These are phyloP conservation scores for Apamea epomidion DNA, from an alignment of 2,888 invertebrate genomes.

Conservation along the genomic window DNA sequence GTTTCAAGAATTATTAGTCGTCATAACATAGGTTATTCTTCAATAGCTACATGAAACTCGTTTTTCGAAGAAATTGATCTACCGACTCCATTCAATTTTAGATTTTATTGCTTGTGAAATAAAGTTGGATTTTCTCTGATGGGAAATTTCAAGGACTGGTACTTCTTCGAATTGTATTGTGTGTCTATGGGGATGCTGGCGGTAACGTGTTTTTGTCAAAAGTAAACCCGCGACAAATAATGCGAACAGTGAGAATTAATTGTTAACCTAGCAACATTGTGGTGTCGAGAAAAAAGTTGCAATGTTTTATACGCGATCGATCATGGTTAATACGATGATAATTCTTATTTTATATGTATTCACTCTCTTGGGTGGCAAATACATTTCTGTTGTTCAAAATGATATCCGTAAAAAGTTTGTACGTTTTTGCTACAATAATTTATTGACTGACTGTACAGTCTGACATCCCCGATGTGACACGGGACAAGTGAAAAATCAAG, in stretches of 20 bases:
- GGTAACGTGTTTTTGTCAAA: slow-evolving; percentile 61
- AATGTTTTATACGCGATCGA: slow-evolving; percentile 22
- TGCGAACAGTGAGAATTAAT: slow-evolving; percentile 32
- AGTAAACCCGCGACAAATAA: slow-evolving; percentile 40
- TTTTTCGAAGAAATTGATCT: slow-evolving; percentile 58
- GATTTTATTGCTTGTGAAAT: slow-evolving; percentile 30
- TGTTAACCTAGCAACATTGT: slow-evolving; percentile 39
- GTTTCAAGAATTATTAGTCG: slow-evolving; percentile 76
- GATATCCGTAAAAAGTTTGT: slow-evolving; percentile 24
- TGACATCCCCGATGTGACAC: slow-evolving; percentile 7
- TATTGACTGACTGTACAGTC: slow-evolving; percentile 11
- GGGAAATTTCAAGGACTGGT: slow-evolving; percentile 54
- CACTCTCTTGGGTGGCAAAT: slow-evolving; percentile 52
- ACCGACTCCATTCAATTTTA: slow-evolving; percentile 43
- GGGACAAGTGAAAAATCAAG: slow-evolving; percentile 8
- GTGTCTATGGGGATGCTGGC: slow-evolving; percentile 69
- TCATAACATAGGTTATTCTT: slow-evolving; percentile 72
- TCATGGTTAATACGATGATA: slow-evolving; percentile 31
- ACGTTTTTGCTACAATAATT: slow-evolving; percentile 36
- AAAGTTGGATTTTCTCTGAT: slow-evolving; percentile 44
- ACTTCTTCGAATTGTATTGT: slow-evolving; percentile 71
- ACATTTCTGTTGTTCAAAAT: slow-evolving; percentile 29
- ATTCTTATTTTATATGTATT: slow-evolving; percentile 30
- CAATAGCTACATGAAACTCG: slow-evolving; percentile 71
- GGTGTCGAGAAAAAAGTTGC: slow-evolving; percentile 38